These are phyloP conservation scores for Sclerurus mexicanus DNA, from an alignment of 2,113 vertebrate genomes.

Conservation along the genomic window DNA sequence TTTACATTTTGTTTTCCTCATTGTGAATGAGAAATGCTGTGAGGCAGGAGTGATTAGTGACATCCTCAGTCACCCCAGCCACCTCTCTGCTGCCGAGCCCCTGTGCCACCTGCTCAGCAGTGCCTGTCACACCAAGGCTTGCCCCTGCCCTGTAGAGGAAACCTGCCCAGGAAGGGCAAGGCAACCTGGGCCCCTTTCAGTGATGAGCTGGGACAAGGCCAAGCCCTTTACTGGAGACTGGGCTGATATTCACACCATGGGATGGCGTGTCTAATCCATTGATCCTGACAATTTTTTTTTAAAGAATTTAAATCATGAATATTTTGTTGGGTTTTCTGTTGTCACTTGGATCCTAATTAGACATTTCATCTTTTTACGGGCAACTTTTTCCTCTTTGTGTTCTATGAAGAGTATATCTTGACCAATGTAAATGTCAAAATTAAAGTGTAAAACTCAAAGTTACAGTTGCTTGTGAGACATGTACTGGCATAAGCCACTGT, in stretches of 20 bases:
- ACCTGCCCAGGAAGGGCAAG: neutral
- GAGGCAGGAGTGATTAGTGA: neutral
- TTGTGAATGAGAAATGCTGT: neutral
- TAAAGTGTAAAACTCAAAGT: neutral
- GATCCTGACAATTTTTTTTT: neutral
- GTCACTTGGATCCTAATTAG: neutral
- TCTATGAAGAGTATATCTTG: neutral
- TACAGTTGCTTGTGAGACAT: neutral
- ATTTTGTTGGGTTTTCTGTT: neutral
- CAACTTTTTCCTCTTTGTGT: neutral
- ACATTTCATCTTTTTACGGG: neutral
- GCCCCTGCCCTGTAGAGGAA: neutral
- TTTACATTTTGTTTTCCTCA: neutral
- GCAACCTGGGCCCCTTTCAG: neutral
- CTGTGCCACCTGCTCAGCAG: fast-evolving
- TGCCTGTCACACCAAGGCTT: neutral
- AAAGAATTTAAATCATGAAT: neutral
- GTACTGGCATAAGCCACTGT: neutral
- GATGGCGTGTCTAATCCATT: neutral
- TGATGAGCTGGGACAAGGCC: neutral
- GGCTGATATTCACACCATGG: neutral
- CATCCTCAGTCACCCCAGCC: neutral
- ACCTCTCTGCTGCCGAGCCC: neutral
- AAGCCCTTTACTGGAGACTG: neutral
- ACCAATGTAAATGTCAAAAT: neutral